Evolutionary conservation across 2,113 vertebrate species (phyloP), one percentile per base, ranked within the genome.

Genomic region (Sula dactylatra): DNA sequence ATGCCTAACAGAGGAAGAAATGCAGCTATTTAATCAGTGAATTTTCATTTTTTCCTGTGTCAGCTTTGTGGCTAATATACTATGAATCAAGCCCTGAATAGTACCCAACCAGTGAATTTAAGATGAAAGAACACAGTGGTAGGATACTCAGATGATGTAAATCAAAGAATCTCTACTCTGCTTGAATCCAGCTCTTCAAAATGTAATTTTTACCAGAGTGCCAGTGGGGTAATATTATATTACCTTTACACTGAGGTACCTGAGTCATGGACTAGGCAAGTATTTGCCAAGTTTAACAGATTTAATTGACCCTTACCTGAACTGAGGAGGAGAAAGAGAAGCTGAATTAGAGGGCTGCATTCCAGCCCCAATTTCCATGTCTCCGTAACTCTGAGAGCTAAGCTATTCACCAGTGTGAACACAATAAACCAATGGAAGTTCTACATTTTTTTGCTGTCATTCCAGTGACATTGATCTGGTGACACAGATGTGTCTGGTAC

Each of bases 31-130:
- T 66, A 49, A 72, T 47, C 47, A 77, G 49, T 54, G 70, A 85
- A 62, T 79, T 87, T 54, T 65, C 38, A 59, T 4, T 42, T n/a
- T 50, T 88, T 70, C 26, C 31, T 74, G 26, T 42, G 66, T 82
- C 92, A 94, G 45, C 59, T 91, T 69, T 84, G 90, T 81, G 87
- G 86, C 86, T 91, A 56, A 93, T 92, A 79, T 72, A 34, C 54
- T 73, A 56, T 55, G 62, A 81, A 34, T 90, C 55, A 62, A 90
- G 67, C 45, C 42, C 62, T 36, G 58, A 77, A 45, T n/a, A 70
- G 66, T 44, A 42, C 56, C 80, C 73, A 86, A 2, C 47, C 72
- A 76, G 65, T 54, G 80, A 84, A 66, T 85, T 93, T 61, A 38
- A 59, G 64, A 66, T 62, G 49, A 78, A 87, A n/a, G 47, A 70